phyloP scores from a whole-genome alignment of 2,888 invertebrate genomes.

The Argynnis bischoffii region DNA sequence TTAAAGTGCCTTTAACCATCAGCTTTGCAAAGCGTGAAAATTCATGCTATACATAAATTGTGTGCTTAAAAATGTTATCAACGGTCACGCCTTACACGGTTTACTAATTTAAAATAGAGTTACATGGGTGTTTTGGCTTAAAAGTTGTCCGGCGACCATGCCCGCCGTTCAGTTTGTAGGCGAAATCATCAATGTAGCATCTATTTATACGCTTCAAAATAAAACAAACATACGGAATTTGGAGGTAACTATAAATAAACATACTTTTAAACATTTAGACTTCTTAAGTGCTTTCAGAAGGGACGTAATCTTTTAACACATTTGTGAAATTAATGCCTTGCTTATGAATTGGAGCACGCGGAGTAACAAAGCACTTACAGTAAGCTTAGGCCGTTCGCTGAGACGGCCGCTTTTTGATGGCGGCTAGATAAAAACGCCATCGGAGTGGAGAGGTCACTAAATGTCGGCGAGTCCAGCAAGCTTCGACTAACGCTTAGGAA shows the following conservation, averaged over 20 bases:
- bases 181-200: conserved; percentile 50
- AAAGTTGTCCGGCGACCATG: conserved; percentile 71
- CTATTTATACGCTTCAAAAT: conserved; percentile 69
- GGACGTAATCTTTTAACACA: conserved; percentile 71
- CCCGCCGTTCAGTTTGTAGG: conserved; percentile 60
- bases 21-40: conserved; percentile 78
- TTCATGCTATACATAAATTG: conserved; percentile 65
- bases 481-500: conserved; percentile 82
- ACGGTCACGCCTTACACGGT: conserved; percentile 73
- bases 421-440: conserved; percentile 73
- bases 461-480: conserved; percentile 76
- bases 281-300: conserved; percentile 71
- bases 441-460: conserved; percentile 74
- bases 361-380: conserved; percentile 82
- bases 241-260: conserved; percentile 50
- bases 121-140: conserved; percentile 62
- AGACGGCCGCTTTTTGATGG: conserved; percentile 76
- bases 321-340: conserved; percentile 80
- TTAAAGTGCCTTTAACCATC: conserved; percentile 67
- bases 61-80: conserved; percentile 60
- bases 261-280: conserved; percentile 57
- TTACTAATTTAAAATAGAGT: conserved; percentile 69
- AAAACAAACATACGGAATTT: conserved; percentile 59
- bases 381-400: conserved; percentile 77
- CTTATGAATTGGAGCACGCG: conserved; percentile 78